Conservation (phyloP, 2,888 invertebrate genomes). For the Oscheius sp. region DNA sequence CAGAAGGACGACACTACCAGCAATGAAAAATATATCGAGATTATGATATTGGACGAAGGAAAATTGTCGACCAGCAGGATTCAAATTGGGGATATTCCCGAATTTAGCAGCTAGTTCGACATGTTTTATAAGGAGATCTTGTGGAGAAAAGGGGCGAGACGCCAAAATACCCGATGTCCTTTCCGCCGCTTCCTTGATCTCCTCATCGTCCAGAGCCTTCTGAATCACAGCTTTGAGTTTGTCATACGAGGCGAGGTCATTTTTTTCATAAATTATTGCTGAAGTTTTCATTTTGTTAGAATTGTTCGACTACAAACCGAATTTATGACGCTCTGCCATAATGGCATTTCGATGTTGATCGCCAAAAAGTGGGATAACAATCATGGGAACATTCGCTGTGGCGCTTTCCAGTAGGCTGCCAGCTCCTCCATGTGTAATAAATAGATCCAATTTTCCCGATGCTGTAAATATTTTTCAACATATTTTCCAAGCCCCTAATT, state of each 20-base stretch:
- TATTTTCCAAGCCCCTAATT: no score
- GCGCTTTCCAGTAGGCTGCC: constrained; percentile 31
- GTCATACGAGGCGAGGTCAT: not conserved
- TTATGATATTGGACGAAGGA: constrained; percentile 19
- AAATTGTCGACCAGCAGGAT: constrained; percentile 15
- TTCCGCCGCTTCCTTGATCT: not conserved
- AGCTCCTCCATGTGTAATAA: constrained; percentile 34
- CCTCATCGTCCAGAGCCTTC: not conserved
- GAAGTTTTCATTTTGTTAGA: not conserved
- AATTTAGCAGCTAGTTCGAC: constrained; percentile 20
- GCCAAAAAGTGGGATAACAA: constrained; percentile 31
- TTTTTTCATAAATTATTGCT: not conserved
- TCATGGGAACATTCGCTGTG: constrained; percentile 7
- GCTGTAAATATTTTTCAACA: not conserved
- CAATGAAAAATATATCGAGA: constrained; percentile 3
- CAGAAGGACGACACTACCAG: not conserved
- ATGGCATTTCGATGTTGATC: constrained; percentile 34
- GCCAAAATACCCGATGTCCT: not conserved
- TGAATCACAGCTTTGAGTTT: not conserved
- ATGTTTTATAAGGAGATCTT: constrained; percentile 6
- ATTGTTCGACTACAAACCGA: constrained; percentile 11
- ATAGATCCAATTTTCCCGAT: constrained; percentile 22
- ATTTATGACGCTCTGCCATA: constrained; percentile 14
- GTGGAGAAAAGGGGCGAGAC: constrained; percentile 7
- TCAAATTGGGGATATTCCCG: constrained; percentile 3